phyloP scores from a whole-genome alignment of 2,797 vertebrate species.

The Morus bassanus region DNA sequence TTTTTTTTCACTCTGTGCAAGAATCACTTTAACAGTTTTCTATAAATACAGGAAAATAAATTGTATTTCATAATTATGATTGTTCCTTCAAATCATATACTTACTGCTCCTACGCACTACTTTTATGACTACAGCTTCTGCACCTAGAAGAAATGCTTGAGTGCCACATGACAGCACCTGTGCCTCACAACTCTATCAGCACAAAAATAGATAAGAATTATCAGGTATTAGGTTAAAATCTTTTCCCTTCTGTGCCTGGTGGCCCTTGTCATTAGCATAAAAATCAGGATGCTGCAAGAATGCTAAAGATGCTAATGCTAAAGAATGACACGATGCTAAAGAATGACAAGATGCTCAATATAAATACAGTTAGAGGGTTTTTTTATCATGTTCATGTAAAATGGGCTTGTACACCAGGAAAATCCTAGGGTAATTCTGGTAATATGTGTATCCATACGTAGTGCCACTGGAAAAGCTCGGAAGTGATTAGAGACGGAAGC shows the following conservation, averaged over 20 bases:
- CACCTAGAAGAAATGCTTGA: not conserved
- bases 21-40: not conserved
- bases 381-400: not conserved
- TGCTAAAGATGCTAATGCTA: not conserved
- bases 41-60: not conserved
- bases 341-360: not conserved
- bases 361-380: fast-evolving
- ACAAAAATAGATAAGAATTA: not conserved
- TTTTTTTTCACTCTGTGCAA: not conserved
- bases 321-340: not conserved
- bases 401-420: not conserved
- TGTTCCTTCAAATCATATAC: not conserved
- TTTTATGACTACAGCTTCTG: not conserved
- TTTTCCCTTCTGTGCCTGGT: not conserved
- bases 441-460: fast-evolving
- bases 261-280: not conserved
- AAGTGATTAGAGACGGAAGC: not conserved
- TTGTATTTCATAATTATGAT: not conserved
- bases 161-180: not conserved
- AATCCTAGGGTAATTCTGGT: not conserved
- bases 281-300: not conserved
- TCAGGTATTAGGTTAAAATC: not conserved
- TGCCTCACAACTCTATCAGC: not conserved
- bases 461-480: not conserved
- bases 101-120: not conserved